These are phyloP conservation scores for Myrmecophaga tridactyla DNA, from an alignment of 2,113 vertebrate species.

Conservation along the genomic window DNA sequence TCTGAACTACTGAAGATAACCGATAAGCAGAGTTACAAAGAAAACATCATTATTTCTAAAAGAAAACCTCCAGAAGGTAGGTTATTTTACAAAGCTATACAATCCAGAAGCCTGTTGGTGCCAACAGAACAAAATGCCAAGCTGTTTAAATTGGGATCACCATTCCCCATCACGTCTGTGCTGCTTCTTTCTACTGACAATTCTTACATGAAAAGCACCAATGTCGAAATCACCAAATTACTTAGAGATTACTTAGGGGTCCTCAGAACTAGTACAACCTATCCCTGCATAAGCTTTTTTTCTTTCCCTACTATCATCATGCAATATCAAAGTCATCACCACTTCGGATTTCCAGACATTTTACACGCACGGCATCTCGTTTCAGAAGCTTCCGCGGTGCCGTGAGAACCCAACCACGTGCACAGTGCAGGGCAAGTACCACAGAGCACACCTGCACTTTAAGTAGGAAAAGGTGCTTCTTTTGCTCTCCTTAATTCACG, in stretches of 20 bases:
- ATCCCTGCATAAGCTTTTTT: not conserved
- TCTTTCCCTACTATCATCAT: not conserved
- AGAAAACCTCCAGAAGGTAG: not conserved
- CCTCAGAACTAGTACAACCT: not conserved
- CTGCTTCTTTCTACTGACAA: not conserved
- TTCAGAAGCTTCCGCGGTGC: not conserved
- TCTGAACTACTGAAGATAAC: not conserved
- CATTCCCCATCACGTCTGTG: not conserved
- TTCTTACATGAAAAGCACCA: not conserved
- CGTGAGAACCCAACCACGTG: not conserved
- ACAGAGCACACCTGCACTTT: not conserved
- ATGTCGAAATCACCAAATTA: not conserved
- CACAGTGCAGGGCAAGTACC: not conserved
- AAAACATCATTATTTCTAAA: not conserved
- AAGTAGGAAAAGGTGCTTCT: not conserved
- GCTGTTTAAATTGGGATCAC: not conserved
- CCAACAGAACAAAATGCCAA: not conserved
- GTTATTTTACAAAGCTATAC: not conserved
- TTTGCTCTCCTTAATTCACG: not conserved
- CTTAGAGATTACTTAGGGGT: not conserved
- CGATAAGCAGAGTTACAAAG: not conserved
- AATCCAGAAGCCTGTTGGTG: not conserved
- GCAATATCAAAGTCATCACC: not conserved
- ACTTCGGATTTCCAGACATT: not conserved
- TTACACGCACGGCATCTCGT: not conserved